phyloP scores from a whole-genome alignment of 2,113 vertebrate species.

The Chionodraco myersi region DNA sequence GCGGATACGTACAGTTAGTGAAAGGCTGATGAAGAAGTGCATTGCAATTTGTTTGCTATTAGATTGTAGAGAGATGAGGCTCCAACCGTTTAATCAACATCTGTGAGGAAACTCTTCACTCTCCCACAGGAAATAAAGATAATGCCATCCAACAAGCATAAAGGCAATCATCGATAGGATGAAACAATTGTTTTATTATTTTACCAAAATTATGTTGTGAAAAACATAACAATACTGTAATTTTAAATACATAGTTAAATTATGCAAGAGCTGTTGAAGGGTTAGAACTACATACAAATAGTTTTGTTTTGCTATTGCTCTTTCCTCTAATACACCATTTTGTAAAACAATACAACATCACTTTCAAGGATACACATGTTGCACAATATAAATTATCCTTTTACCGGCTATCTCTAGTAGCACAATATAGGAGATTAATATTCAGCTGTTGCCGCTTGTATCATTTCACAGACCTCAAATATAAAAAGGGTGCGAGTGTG shows the following conservation, averaged over 20 bases:
- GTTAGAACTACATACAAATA: too few species aligned
- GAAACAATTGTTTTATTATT: not conserved
- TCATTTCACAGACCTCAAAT: slow-evolving; percentile 19
- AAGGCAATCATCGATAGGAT: not conserved
- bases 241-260: not conserved
- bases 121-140: not conserved
- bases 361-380: not conserved
- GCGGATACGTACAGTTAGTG: not conserved
- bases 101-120: not conserved
- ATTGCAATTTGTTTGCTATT: not conserved
- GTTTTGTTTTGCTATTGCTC: not conserved
- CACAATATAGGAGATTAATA: not conserved
- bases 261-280: not conserved
- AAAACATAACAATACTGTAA: not conserved
- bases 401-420: not conserved
- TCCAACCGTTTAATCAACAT: not conserved
- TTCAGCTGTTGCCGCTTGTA: slow-evolving; percentile 7
- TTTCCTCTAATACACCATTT: not conserved
- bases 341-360: not conserved
- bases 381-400: not conserved
- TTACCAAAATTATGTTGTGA: not conserved
- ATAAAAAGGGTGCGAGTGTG: slow-evolving; percentile 21
- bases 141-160: not conserved
- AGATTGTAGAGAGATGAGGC: not conserved
- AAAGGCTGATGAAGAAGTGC: not conserved